Conservation (phyloP, 2,888 invertebrate species). For the Limnephilus rhombicus region DNA sequence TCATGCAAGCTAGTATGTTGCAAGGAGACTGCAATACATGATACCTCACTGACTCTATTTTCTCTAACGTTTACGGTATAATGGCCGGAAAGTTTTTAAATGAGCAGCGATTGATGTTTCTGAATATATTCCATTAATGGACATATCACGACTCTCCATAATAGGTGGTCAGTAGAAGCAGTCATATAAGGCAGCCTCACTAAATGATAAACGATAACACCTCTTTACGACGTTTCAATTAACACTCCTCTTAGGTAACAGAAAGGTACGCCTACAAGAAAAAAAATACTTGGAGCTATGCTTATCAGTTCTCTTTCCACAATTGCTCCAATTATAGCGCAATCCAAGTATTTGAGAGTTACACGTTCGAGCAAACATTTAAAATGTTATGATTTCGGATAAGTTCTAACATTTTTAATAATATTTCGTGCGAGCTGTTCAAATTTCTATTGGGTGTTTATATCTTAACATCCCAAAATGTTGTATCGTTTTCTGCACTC, state of each 20-base stretch:
- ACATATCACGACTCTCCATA: not conserved
- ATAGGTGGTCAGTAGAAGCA: not conserved
- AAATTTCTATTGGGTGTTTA: not conserved
- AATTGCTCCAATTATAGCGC: not conserved
- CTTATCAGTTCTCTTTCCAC: not conserved
- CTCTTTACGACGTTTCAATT: constrained; percentile 20
- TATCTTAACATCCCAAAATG: not conserved
- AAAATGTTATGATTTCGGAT: not conserved
- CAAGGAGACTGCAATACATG: not conserved
- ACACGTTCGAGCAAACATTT: not conserved
- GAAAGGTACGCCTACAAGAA: not conserved
- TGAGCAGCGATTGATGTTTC: not conserved
- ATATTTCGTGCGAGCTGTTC: not conserved
- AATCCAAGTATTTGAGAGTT: not conserved
- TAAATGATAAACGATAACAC: not conserved
- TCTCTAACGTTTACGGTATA: not conserved
- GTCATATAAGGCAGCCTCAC: not conserved
- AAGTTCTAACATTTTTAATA: not conserved
- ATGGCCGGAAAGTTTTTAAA: not conserved
- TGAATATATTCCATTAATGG: not conserved
- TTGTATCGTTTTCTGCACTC: not conserved
- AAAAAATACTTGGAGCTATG: not conserved
- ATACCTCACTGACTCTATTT: not conserved
- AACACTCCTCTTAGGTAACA: not conserved
- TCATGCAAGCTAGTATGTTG: not conserved